Base-by-base conservation (phyloP, 2,113 vertebrate species). In the Salvelinus alpinus region DNA sequence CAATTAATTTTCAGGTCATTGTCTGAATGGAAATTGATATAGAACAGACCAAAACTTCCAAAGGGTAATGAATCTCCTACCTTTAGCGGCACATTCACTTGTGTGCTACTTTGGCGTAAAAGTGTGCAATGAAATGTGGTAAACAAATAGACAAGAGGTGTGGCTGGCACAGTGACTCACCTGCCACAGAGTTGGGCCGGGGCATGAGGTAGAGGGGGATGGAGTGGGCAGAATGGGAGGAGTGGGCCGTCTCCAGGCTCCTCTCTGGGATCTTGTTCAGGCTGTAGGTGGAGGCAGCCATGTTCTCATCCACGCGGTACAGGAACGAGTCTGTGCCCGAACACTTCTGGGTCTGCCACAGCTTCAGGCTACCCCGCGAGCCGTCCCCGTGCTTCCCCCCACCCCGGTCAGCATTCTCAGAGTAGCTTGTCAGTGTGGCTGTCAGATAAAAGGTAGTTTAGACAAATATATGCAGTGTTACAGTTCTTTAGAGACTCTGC, bases 121-220 rank as follows among this genome's bases (percentile, higher is more conserved):
- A 44, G 38, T 12, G 38, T 44, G 9, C 2, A 44, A 44, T 44
- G 8, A 44, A 44, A 44, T 11, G 38, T 11, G 38, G 38, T 44
- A 44, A 44, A 44, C 38, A 44, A 44, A 44, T 44, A 11, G 9
- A 44, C 38, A 44, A 44, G 9, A 44, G 38, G 76, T 11, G 25
- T 20, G 48, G 29, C n/a, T 18, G 51, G 51, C 14, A 16, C 9
- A 44, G 64, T 9, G 83, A 86, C 96, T 96, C 94, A 99, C 98
- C 98, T 90, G 98, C 98, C 92, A 99, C 98, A 77, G 98, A 99
- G 83, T 99, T 99, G 73, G 98, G 98, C 72, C 98, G 94, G 87
- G 98, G 98, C 97, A 99, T 99, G 81, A 99, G 97, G 94, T 99
- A 99, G 59, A 98, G 95, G 71, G 97, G 97, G 87, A 98, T 97